These are phyloP conservation scores for Dryobota labecula DNA, from an alignment of 2,888 invertebrate genomes.

Conservation along the genomic window DNA sequence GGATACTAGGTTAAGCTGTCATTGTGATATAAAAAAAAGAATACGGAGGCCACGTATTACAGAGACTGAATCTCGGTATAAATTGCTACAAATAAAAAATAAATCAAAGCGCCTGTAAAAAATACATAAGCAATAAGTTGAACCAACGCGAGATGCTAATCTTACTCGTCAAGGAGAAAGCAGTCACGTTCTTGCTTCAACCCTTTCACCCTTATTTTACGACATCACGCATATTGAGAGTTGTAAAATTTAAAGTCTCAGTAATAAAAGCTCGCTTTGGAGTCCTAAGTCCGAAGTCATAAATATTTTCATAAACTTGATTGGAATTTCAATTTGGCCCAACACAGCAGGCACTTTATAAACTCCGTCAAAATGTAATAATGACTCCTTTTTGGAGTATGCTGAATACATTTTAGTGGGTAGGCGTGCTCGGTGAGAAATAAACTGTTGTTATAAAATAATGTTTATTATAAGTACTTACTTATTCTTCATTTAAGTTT, in stretches of 20 bases:
- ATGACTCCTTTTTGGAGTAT: constrained; percentile 20
- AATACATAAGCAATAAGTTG: constrained; percentile 61
- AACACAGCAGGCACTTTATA: constrained; percentile 32
- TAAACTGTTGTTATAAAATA: constrained; percentile 15
- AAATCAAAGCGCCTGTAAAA: constrained; percentile 58
- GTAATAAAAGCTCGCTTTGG: constrained; percentile 59
- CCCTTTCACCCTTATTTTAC: constrained; percentile 57
- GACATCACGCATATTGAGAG: constrained; percentile 59
- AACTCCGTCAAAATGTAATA: constrained; percentile 40
- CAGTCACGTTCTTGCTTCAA: constrained; percentile 57
- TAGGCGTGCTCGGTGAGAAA: constrained; percentile 21
- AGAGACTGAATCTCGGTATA: background rate
- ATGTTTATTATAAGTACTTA: background rate
- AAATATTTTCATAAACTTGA: constrained; percentile 65
- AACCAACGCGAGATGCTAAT: constrained; percentile 54
- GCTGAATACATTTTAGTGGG: constrained; percentile 24
- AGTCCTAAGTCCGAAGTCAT: constrained; percentile 53
- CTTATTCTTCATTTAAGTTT: background rate
- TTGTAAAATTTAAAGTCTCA: constrained; percentile 61
- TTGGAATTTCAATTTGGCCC: constrained; percentile 58
- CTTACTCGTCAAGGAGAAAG: constrained; percentile 54
- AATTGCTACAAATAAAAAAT: constrained; percentile 19
- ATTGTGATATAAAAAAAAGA: no score
- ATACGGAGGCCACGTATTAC: no score
- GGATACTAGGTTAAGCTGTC: no score